Evolutionary conservation across 2,797 vertebrate genomes (phyloP).

Genomic region (Buphagus erythrorhynchus): DNA sequence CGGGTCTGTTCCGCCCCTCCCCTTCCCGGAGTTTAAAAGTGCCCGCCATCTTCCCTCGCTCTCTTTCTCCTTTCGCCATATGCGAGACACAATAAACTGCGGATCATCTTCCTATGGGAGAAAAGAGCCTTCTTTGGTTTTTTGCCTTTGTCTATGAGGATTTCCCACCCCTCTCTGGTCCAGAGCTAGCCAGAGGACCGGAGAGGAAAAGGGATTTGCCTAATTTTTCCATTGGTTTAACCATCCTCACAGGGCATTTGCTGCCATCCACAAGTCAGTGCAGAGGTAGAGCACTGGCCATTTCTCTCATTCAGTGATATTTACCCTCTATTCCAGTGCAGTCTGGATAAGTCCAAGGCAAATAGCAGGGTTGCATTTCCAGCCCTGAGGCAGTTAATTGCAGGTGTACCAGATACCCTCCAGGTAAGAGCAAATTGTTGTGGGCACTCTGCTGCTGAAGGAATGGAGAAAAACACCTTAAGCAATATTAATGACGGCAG

Average conservation of each 20-base stretch:
- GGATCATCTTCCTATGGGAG: too few species aligned
- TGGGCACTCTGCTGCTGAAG: accelerated
- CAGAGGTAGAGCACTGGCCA: background rate
- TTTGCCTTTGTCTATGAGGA: too few species aligned
- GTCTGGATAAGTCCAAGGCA: background rate
- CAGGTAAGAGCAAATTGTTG: background rate
- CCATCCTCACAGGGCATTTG: background rate
- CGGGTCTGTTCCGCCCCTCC: too few species aligned
- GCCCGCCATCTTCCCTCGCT: too few species aligned
- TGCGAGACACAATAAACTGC: too few species aligned
- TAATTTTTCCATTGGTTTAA: background rate
- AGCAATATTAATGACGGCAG: background rate
- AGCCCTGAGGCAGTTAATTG: background rate
- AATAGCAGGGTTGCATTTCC: background rate
- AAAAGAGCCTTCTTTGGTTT: too few species aligned
- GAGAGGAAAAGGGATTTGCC: too few species aligned
- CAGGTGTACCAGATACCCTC: background rate
- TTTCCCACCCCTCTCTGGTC: too few species aligned
- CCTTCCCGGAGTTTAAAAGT: too few species aligned
- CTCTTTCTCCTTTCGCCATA: too few species aligned
- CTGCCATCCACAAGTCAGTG: background rate
- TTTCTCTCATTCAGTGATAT: background rate
- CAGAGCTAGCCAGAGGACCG: too few species aligned
- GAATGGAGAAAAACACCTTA: background rate
- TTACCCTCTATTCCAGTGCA: background rate